Conservation (phyloP, 2,888 invertebrate genomes). For the Lydus trimaculatus region DNA sequence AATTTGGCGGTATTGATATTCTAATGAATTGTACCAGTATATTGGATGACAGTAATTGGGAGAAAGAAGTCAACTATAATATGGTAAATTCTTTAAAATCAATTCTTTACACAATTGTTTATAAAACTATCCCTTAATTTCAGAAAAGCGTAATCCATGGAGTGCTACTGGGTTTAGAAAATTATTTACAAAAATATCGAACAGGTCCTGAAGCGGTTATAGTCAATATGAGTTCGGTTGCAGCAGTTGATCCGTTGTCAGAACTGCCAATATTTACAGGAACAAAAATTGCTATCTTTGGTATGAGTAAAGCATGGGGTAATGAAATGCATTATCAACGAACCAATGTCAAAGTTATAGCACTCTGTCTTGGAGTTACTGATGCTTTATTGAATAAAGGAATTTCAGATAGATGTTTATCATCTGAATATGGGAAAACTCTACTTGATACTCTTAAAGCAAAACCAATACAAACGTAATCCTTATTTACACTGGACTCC, state of each 20-base stretch:
- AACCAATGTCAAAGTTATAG: slow-evolving; percentile 56
- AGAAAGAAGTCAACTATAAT: slow-evolving; percentile 67
- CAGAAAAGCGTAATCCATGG: slow-evolving; percentile 60
- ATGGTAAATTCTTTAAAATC: slow-evolving; percentile 41
- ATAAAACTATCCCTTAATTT: slow-evolving; percentile 33
- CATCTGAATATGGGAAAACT: slow-evolving; percentile 29
- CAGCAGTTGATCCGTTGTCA: slow-evolving; percentile 52
- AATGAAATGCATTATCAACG: slow-evolving; percentile 50
- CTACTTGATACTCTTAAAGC: slow-evolving; percentile 12
- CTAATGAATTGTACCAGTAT: slow-evolving; percentile 79
- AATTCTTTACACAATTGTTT: neutral
- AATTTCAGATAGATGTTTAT: slow-evolving; percentile 35
- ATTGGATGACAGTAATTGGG: slow-evolving; percentile 80
- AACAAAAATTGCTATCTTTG: slow-evolving; percentile 56
- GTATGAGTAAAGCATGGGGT: slow-evolving; percentile 47
- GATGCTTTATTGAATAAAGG: slow-evolving; percentile 53
- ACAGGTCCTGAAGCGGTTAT: slow-evolving; percentile 61
- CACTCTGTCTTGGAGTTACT: slow-evolving; percentile 58
- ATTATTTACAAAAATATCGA: slow-evolving; percentile 60
- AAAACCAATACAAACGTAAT: slow-evolving; percentile 36
- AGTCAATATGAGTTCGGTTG: slow-evolving; percentile 61
- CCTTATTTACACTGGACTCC: slow-evolving; percentile 30
- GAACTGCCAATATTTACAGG: slow-evolving; percentile 55
- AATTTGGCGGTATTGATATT: slow-evolving; percentile 63
- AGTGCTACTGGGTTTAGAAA: slow-evolving; percentile 56